Base-by-base conservation (phyloP, 2,113 vertebrate species). In the Gambusia holbrooki region DNA sequence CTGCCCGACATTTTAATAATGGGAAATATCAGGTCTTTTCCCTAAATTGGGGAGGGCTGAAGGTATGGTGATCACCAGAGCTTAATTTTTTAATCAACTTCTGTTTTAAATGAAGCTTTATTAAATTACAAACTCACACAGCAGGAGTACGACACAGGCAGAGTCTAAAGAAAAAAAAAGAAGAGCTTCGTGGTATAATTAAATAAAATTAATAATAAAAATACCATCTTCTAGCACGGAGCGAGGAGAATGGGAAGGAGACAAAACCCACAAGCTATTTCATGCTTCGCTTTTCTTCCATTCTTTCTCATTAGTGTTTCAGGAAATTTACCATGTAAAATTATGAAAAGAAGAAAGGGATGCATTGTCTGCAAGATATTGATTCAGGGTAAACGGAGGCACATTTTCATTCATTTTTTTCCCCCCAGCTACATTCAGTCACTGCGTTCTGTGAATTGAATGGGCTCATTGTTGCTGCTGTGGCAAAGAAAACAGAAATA, bases 71-170 rank as follows among this genome's bases (percentile, higher is more conserved):
- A 94, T 94, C 92, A 93, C 87, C 90, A 92, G 84, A 92, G 93
- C 93, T 94, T 95, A 93, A 94, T 95, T 95, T 94, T 95, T 95
- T 94, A 94, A 95, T 95, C 92, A 95, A 95, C 92, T 92, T 90
- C 89, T 90, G 89, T 90, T 90, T 95, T 92, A 94, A 95, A 95
- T 93, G 86, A 93, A 91, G 89, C 90, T 95, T 95, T 95, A 95
- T 95, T 95, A 94, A 95, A 95, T 95, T 95, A 95, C 92, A 93
- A 91, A 91, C 90, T 91, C 86, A 92, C 93, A 93, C 92, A 89
- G 86, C 90, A 94, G 93, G 94, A 93, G 91, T 87, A 84, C 84
- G 83, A 77, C 85, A 90, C 85, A 76, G 74, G 42, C 86, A 89
- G 86, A 82, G 85, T 89, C 77, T 83, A 88, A 92, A 93, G 15